Conservation (phyloP, 1,140 invertebrate genomes). For the Polypedilum pembai region DNA sequence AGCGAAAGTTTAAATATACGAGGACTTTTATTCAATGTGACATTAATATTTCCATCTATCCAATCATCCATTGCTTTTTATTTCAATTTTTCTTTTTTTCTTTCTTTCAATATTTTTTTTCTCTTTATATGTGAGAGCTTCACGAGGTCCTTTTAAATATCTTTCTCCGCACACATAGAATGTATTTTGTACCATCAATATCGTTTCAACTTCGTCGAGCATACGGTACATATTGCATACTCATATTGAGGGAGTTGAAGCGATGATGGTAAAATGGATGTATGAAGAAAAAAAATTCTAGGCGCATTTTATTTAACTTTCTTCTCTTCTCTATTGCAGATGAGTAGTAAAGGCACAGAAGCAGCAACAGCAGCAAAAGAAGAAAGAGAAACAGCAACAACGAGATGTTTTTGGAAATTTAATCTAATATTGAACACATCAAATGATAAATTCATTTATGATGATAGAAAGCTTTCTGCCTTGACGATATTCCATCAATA, state of each 20-base stretch:
- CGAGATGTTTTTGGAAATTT: conserved; percentile 27
- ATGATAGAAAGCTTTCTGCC: conserved; percentile 22
- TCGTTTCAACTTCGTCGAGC: conserved; percentile 4
- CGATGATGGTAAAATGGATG: not conserved
- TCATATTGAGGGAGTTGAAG: not conserved
- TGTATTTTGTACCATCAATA: not conserved
- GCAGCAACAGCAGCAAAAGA: not conserved
- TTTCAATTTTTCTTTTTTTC: not conserved
- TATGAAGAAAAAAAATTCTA: not conserved
- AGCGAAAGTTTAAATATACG: too few species aligned
- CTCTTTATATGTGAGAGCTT: too few species aligned
- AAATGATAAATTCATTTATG: conserved; percentile 28
- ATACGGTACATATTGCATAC: not conserved
- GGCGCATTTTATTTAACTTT: not conserved
- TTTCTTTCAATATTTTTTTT: not conserved
- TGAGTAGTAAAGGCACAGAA: not conserved
- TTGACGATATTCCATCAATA: conserved; percentile 13
- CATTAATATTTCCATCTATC: not conserved
- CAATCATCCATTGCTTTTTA: not conserved
- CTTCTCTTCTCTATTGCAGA: not conserved
- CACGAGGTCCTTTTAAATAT: not conserved
- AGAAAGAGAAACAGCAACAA: not conserved
- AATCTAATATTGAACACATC: conserved; percentile 28
- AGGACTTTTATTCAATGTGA: not conserved
- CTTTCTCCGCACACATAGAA: not conserved